A percentile compares a stretch with the other conserved stretches of the same genome.
Conservation (phyloP, 2,113 vertebrate genomes). For the Cyphomyrus plagiostoma region DNA sequence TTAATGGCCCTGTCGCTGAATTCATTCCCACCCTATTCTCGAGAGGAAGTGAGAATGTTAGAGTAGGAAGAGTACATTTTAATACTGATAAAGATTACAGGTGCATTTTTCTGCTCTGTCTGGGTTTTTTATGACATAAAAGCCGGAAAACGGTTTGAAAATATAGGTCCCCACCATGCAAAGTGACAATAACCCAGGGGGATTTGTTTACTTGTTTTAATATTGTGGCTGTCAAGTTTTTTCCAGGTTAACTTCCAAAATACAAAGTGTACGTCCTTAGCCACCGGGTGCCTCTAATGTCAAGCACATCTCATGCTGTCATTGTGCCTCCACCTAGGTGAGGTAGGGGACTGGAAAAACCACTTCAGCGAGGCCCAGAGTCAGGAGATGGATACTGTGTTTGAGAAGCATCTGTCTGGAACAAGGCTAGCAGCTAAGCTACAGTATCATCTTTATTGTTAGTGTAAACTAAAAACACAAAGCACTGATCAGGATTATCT, state of each 20-base stretch:
- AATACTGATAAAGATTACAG: neutral
- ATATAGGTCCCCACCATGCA: neutral
- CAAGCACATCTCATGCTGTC: neutral
- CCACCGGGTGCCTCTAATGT: neutral
- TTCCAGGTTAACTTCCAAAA: neutral
- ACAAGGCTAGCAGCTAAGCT: slow-evolving; percentile 35
- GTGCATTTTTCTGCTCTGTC: neutral
- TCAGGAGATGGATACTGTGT: slow-evolving; percentile 62
- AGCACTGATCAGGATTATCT: neutral
- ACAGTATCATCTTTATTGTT: neutral
- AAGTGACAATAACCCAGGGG: neutral
- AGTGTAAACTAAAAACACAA: neutral
- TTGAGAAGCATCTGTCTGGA: slow-evolving; percentile 46
- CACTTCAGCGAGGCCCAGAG: slow-evolving; percentile 54
- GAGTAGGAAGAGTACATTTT: neutral
- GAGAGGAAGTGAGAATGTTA: neutral
- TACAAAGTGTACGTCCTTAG: neutral
- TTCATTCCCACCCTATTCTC: neutral
- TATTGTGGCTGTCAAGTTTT: neutral
- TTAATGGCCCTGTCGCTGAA: neutral
- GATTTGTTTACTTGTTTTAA: neutral
- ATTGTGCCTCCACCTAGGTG: slow-evolving; percentile 33
- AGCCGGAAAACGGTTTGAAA: neutral
- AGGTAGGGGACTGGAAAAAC: slow-evolving; percentile 54
- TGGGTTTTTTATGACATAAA: neutral